A percentile compares a stretch with the other conserved stretches of the same genome.
These are phyloP conservation scores for Dicerorhinus sumatrensis DNA, from an alignment of 2,113 vertebrate species.

Conservation along the genomic window DNA sequence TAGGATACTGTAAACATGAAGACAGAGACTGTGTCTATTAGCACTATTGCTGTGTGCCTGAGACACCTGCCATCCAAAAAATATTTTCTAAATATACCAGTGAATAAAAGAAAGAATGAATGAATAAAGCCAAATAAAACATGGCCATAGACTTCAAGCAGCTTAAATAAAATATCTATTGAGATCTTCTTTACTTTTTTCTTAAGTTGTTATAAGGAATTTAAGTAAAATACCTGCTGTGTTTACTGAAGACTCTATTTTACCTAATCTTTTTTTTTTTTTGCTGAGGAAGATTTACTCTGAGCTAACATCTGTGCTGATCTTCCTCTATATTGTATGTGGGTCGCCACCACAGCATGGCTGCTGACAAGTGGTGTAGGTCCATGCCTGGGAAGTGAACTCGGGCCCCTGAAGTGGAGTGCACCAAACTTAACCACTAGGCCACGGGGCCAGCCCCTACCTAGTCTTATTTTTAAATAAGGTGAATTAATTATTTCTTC, in stretches of 20 bases:
- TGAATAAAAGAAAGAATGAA: not conserved
- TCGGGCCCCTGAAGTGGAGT: no score
- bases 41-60: not conserved
- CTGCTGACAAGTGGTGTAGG: no score
- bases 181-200: not conserved
- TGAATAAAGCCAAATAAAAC: not conserved
- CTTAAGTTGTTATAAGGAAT: not conserved
- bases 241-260: not conserved
- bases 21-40: no score
- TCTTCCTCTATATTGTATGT: no score
- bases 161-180: not conserved
- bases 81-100: not conserved
- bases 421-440: no score
- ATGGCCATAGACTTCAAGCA: not conserved
- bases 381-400: no score
- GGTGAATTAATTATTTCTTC: not conserved
- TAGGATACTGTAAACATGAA: not conserved
- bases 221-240: not conserved
- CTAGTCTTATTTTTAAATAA: conserved; percentile 7
- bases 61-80: not conserved
- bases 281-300: no score
- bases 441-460: not conserved
- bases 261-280: not conserved
- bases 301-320: no score
- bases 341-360: no score